Evolutionary conservation across 2,113 vertebrate species (phyloP), one percentile per base, ranked within the genome.

Genomic region (Machaerirhynchus nigripectus): DNA sequence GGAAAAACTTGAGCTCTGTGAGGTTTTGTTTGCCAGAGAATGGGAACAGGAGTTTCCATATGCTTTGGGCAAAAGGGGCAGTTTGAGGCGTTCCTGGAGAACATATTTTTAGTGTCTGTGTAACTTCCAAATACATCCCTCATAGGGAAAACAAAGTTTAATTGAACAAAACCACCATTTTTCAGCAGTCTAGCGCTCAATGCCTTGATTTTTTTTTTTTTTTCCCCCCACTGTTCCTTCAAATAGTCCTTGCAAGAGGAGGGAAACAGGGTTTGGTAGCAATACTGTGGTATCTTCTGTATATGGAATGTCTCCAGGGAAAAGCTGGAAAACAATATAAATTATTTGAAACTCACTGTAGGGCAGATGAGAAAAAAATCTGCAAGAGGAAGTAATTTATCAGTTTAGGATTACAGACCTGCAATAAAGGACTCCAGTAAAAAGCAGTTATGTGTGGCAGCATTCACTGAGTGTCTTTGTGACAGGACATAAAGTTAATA

Each of bases 21-120:
- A 59, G 78, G 35, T 81, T 93, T 82, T 93, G 65, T 95, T 94
- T 78, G 65, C 28, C 88, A 77, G 68, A 84, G 56, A 93, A 70
- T 2, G 17, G 39, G 63, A 90, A 15, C 44, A 73, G 75, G 86
- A 60, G 63, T 71, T 90, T 78, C 91, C 86, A 78, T 81, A 31
- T 37, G 94, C 80, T 92, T 81, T 86, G 80, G 80, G 81, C 73
- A 89, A 86, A 93, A 52, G 5, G 2, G 80, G 68, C 78, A 74
- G 68, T 75, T 84, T 81, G 83, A 93, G 73, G 79, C 52, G 89
- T 95, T 95, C 56, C 80, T 84, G 56, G 24, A 90, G 39, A 87
- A 84, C 30, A 4, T 88, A 52, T 77, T 95, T 92, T 87, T 81
- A 52, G 69, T 63, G 42, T 67, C 74, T 91, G 30, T 91, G 1